phyloP scores from a whole-genome alignment of 2,888 invertebrate genomes.

The Drepana falcataria region DNA sequence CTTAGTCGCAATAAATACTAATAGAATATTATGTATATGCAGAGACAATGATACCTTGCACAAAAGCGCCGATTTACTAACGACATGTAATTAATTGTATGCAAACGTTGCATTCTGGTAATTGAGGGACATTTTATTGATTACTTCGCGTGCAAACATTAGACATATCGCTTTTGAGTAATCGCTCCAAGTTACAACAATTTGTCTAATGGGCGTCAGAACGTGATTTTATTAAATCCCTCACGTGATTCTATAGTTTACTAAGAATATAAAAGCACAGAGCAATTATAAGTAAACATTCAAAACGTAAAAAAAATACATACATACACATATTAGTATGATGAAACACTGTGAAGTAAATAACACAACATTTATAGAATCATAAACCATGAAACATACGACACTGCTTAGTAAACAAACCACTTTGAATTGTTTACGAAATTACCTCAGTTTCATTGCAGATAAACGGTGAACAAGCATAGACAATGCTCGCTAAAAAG shows the following conservation, averaged over 20 bases:
- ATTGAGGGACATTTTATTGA: constrained; percentile 46
- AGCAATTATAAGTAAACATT: constrained; percentile 27
- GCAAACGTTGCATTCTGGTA: constrained; percentile 52
- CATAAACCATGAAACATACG: not conserved
- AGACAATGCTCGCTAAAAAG: constrained; percentile 6
- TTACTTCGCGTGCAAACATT: constrained; percentile 62
- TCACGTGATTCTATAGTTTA: constrained; percentile 32
- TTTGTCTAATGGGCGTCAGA: constrained; percentile 57
- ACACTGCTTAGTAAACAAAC: not conserved
- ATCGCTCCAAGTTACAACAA: constrained; percentile 48
- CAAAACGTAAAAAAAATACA: constrained; percentile 15
- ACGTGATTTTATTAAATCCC: constrained; percentile 36
- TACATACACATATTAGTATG: not conserved
- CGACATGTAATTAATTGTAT: constrained; percentile 47
- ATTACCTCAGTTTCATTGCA: no score
- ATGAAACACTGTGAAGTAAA: not conserved
- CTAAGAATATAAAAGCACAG: constrained; percentile 39
- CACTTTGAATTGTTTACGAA: no score
- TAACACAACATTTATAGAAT: not conserved
- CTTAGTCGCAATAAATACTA: constrained; percentile 32
- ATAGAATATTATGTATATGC: constrained; percentile 31
- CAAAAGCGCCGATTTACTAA: constrained; percentile 44
- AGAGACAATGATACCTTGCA: constrained; percentile 33
- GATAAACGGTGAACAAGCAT: constrained; percentile 5
- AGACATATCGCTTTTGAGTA: constrained; percentile 57